Conservation (phyloP, 2,113 vertebrate species). For the Callopanchax toddi region DNA sequence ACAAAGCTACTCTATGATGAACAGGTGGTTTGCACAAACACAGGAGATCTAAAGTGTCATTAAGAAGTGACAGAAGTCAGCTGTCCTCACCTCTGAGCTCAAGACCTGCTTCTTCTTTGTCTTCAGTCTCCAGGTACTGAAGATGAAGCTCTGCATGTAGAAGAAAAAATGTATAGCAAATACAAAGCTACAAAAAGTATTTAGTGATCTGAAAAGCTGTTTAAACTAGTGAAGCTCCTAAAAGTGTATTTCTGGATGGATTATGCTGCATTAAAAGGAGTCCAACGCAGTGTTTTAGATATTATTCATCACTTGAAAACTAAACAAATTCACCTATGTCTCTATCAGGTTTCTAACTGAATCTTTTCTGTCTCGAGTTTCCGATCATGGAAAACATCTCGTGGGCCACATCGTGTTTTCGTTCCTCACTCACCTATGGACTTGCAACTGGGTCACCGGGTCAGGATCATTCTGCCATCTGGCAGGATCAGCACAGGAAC, state of each 20-base stretch:
- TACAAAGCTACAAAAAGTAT: background rate
- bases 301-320: too few species aligned
- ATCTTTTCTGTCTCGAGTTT: slow-evolving; percentile 34
- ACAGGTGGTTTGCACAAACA: slow-evolving; percentile 34
- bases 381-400: slow-evolving; percentile 50
- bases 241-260: too few species aligned
- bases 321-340: too few species aligned
- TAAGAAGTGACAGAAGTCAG: slow-evolving; percentile 33
- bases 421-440: slow-evolving; percentile 80
- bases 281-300: too few species aligned
- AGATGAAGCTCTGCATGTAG: background rate
- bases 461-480: slow-evolving; percentile 78
- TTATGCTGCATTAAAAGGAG: too few species aligned
- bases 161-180: background rate
- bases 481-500: slow-evolving; percentile 78
- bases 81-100: slow-evolving; percentile 49
- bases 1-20: slow-evolving; percentile 18
- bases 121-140: slow-evolving; percentile 51
- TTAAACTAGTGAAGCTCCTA: too few species aligned
- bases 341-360: too few species aligned
- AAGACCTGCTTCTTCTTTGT: slow-evolving; percentile 56
- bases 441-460: slow-evolving; percentile 77
- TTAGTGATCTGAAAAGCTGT: too few species aligned
- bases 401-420: slow-evolving; percentile 69
- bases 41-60: slow-evolving; percentile 35